These are phyloP conservation scores for Coptodon bakossiorum DNA, from an alignment of 2,113 vertebrate genomes.

Conservation along the genomic window DNA sequence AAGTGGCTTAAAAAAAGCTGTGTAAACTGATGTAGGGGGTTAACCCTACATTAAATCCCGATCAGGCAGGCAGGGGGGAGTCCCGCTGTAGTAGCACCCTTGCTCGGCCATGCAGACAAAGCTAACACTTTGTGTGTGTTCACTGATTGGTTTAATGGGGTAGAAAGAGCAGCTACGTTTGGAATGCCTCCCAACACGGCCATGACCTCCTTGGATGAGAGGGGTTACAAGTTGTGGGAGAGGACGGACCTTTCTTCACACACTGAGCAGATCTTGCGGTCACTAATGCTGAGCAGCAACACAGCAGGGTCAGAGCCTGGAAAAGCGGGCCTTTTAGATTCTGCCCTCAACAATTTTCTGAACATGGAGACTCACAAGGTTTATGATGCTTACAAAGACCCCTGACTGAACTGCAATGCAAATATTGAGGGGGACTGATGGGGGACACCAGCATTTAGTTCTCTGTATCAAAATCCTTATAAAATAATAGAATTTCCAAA, in stretches of 20 bases:
- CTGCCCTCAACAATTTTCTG: neutral
- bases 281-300: conserved; percentile 21
- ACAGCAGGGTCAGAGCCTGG: neutral
- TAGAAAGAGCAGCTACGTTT: conserved; percentile 22
- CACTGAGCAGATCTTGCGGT: neutral
- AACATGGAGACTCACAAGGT: neutral
- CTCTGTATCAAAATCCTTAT: neutral
- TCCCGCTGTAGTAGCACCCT: neutral
- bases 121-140: conserved; percentile 34
- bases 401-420: neutral
- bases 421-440: neutral
- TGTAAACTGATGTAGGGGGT: neutral
- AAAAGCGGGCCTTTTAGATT: neutral
- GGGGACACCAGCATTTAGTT: neutral
- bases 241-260: conserved; percentile 6
- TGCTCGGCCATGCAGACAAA: neutral
- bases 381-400: neutral
- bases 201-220: conserved; percentile 37
- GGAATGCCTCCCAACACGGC: conserved; percentile 31
- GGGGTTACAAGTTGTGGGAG: conserved; percentile 47
- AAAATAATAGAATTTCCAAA: neutral
- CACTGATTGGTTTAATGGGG: conserved; percentile 39
- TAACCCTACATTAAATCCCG: neutral
- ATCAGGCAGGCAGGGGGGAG: neutral
- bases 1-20: conserved; percentile 2